A percentile compares a stretch with the other conserved stretches of the same genome.
phyloP scores from a whole-genome alignment of 2,113 vertebrate species.

The Grammomys surdaster region DNA sequence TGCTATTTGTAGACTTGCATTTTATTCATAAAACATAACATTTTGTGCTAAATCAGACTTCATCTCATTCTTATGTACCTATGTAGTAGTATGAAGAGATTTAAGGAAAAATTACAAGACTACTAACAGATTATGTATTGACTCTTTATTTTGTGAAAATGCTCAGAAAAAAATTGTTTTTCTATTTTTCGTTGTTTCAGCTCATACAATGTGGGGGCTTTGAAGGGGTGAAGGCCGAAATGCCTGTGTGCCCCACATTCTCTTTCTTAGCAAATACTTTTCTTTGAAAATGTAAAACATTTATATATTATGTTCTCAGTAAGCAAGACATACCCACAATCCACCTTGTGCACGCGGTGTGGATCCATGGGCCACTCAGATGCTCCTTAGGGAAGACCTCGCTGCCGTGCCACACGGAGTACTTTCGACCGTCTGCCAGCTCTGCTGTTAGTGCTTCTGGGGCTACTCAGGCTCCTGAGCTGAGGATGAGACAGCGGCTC shows the following conservation, averaged over 20 bases:
- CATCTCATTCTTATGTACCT: neutral
- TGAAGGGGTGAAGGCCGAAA: neutral
- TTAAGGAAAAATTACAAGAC: conserved; percentile 27
- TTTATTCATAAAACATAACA: neutral
- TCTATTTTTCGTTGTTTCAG: conserved; percentile 10
- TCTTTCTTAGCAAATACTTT: neutral
- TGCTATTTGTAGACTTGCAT: neutral
- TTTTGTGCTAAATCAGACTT: neutral
- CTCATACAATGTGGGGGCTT: neutral
- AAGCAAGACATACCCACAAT: neutral
- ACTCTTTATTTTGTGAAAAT: conserved; percentile 33
- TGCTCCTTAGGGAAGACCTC: neutral
- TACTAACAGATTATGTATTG: neutral
- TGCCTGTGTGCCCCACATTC: neutral
- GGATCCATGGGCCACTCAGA: neutral
- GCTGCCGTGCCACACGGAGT: neutral
- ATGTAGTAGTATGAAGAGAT: neutral
- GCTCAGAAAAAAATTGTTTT: neutral
- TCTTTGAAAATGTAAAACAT: neutral
- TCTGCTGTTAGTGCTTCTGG: neutral
- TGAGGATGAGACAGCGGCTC: neutral
- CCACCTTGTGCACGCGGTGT: neutral
- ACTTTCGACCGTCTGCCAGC: neutral
- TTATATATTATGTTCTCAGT: neutral
- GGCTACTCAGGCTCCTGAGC: neutral